Conservation (phyloP, 2,113 vertebrate species). For the Aplodontia rufa region DNA sequence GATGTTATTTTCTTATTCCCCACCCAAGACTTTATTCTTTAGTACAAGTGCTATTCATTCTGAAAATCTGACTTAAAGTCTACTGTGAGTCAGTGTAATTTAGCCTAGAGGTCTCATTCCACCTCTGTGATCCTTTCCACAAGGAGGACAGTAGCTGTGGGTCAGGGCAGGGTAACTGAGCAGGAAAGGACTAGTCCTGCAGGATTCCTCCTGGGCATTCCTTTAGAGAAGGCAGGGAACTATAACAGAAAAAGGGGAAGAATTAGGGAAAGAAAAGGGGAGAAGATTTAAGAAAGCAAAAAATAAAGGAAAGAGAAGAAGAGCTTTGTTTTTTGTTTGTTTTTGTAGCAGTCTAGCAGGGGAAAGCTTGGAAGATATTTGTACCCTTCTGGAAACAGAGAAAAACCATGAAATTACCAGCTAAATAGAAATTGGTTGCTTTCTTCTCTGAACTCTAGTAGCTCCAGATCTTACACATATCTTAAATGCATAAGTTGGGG, state of each 20-base stretch:
- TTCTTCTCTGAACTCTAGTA: neutral
- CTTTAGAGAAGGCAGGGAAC: neutral
- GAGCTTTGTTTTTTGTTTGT: neutral
- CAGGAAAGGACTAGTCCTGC: neutral
- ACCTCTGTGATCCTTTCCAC: neutral
- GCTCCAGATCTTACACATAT: neutral
- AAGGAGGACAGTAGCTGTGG: neutral
- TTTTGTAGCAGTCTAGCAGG: neutral
- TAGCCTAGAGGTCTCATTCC: neutral
- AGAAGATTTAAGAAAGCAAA: neutral
- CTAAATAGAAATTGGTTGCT: neutral
- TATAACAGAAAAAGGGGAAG: neutral
- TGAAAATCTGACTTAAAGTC: neutral
- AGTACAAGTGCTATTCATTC: neutral
- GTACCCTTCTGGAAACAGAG: neutral
- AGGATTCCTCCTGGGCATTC: neutral
- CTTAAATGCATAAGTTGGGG: neutral
- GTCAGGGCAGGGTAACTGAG: accelerated
- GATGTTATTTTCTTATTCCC: neutral
- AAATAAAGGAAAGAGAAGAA: neutral
- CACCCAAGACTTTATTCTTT: neutral
- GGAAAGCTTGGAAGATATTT: neutral
- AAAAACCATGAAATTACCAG: neutral
- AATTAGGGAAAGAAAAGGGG: neutral
- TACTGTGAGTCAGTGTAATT: neutral